These are phyloP conservation scores for Mellivora capensis DNA, from an alignment of 2,113 vertebrate genomes.

Conservation along the genomic window DNA sequence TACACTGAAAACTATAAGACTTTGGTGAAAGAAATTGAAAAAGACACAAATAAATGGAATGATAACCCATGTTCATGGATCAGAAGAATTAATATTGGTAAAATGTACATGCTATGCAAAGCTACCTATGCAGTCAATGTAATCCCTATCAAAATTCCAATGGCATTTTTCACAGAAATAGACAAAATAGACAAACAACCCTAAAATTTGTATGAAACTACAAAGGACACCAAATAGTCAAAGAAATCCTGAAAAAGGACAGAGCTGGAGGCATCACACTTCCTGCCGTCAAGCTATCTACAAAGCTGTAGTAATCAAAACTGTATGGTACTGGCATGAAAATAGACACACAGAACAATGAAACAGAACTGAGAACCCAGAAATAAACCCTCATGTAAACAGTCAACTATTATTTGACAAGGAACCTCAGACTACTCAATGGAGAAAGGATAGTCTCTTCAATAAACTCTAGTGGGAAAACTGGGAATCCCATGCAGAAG, in stretches of 20 bases:
- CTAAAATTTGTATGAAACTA: neutral
- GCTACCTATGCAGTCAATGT: neutral
- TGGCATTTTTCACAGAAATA: neutral
- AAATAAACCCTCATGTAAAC: neutral
- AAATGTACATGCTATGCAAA: neutral
- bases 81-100: neutral
- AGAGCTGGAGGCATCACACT: neutral
- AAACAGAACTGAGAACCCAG: neutral
- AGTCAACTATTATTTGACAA: neutral
- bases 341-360: neutral
- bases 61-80: neutral
- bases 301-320: neutral
- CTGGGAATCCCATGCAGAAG: neutral
- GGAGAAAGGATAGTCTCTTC: neutral
- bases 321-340: neutral
- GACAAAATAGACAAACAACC: neutral
- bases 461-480: neutral
- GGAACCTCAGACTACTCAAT: neutral
- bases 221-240: neutral
- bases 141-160: neutral
- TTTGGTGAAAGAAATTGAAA: neutral
- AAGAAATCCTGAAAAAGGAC: neutral
- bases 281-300: neutral
- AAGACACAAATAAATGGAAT: neutral
- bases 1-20: neutral